A percentile compares a stretch with the other conserved stretches of the same genome.
Evolutionary conservation across 2,113 vertebrate species (phyloP).

Genomic region (Pomatostomus ruficeps): DNA sequence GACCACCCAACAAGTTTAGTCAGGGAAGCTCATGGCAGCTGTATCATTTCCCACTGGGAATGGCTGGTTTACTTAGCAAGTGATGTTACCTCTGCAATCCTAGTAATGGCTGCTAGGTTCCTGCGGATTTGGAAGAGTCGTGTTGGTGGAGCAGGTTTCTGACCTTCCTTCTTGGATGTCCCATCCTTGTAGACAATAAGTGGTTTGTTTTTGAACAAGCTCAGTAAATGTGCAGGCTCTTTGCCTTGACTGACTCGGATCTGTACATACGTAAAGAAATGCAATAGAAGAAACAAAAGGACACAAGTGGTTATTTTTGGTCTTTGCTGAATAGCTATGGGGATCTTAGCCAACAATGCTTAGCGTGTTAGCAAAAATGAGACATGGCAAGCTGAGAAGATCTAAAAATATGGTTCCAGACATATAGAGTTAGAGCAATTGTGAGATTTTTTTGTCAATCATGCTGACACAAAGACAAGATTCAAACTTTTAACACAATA

Average conservation of each 20-base stretch:
- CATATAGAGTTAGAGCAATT: neutral
- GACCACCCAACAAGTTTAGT: neutral
- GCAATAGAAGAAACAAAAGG: neutral
- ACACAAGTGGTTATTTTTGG: neutral
- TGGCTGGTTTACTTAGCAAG: neutral
- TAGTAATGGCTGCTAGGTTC: conserved; percentile 82
- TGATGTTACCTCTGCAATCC: conserved; percentile 83
- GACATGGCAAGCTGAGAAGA: neutral
- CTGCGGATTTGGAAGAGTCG: conserved; percentile 87
- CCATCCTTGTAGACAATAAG: conserved; percentile 86
- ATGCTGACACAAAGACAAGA: neutral
- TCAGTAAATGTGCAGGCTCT: conserved; percentile 86
- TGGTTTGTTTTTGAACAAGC: conserved; percentile 86
- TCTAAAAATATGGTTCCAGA: conserved; percentile 6
- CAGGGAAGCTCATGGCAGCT: neutral
- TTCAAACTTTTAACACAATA: neutral
- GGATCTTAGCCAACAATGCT: neutral
- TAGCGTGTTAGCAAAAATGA: neutral
- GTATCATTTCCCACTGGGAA: neutral
- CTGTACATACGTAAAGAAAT: conserved; percentile 46
- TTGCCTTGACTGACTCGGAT: conserved; percentile 89
- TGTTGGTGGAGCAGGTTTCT: conserved; percentile 61
- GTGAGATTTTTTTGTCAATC: conserved; percentile 4
- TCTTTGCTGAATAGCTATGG: neutral
- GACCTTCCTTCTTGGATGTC: conserved; percentile 79